Evolutionary conservation across 2,113 vertebrate genomes (phyloP).

Genomic region (Onychostruthus taczanowskii): DNA sequence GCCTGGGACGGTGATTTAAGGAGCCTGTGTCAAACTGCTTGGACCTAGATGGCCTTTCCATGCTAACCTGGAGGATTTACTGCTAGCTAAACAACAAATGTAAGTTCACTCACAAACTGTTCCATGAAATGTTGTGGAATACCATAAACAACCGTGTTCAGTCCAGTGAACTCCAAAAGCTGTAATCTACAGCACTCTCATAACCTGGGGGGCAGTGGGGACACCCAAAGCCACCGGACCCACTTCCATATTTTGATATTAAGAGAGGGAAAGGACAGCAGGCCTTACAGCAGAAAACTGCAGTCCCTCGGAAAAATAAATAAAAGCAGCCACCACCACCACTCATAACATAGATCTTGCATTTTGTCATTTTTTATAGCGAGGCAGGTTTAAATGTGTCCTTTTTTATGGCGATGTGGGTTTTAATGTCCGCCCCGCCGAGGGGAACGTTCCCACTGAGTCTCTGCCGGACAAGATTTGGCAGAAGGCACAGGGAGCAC

Average conservation of each 20-base stretch:
- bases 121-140: constrained; percentile 53
- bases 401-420: not conserved
- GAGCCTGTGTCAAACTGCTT: constrained; percentile 49
- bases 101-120: constrained; percentile 45
- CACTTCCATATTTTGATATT: not conserved
- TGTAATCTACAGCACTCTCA: not conserved
- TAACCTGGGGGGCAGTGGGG: not conserved
- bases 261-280: not conserved
- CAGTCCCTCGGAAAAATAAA: not conserved
- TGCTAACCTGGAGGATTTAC: constrained; percentile 60
- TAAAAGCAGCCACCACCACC: not conserved
- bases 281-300: not conserved
- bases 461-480: not conserved
- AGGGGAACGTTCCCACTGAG: fast-evolving
- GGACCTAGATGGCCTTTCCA: constrained; percentile 42
- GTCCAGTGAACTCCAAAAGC: not conserved
- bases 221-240: not conserved
- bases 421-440: fast-evolving
- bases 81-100: constrained; percentile 49
- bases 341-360: not conserved
- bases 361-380: not conserved
- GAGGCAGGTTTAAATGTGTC: not conserved
- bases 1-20: constrained; percentile 50
- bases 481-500: fast-evolving
- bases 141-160: constrained; percentile 24